A percentile compares a stretch with the other conserved stretches of the same genome.
These are phyloP conservation scores for Drosophila subobscura DNA, from an alignment of 1,140 invertebrate genomes.

Conservation along the genomic window DNA sequence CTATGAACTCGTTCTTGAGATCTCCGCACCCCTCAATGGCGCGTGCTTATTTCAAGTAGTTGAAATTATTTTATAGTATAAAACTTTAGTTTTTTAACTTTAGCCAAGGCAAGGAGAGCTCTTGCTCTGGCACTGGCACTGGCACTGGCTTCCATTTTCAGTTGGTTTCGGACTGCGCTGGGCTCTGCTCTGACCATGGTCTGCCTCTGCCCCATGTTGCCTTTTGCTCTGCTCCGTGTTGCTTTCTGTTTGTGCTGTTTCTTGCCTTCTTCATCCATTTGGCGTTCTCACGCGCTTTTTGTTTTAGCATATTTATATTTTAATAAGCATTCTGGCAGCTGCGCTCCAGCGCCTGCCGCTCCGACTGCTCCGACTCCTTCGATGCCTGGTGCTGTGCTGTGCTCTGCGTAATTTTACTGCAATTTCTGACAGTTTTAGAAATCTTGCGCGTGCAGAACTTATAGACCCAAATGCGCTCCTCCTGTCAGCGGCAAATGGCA, in stretches of 20 bases:
- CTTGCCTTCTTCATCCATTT: slow-evolving; percentile 49
- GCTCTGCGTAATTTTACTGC: slow-evolving; percentile 70
- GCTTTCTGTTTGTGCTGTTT: slow-evolving; percentile 19
- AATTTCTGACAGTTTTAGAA: slow-evolving; percentile 81
- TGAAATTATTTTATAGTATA: slow-evolving; percentile 82
- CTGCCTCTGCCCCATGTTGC: slow-evolving; percentile 2
- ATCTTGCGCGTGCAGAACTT: slow-evolving; percentile 75
- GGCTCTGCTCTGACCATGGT: too few relatives aligned
- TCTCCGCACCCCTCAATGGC: slow-evolving; percentile 45
- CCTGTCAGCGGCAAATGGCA: slow-evolving; percentile 74
- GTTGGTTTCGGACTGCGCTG: not conserved
- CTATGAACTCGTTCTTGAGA: slow-evolving; percentile 38
- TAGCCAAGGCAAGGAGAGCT: slow-evolving; percentile 27
- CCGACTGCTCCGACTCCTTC: slow-evolving; percentile 15
- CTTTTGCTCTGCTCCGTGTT: slow-evolving; percentile 30
- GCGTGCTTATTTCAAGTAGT: slow-evolving; percentile 76
- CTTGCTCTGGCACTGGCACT: slow-evolving; percentile 1
- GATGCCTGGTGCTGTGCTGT: slow-evolving; percentile 22
- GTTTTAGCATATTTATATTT: slow-evolving; percentile 81
- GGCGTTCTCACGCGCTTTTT: slow-evolving; percentile 59
- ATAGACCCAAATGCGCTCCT: slow-evolving; percentile 65
- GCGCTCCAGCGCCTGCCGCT: slow-evolving; percentile 53
- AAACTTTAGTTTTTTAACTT: slow-evolving; percentile 82
- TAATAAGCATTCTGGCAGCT: slow-evolving; percentile 80
- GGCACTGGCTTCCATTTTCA: slow-evolving; percentile 1